Conservation (phyloP, 2,888 invertebrate species). For the Scaptomyza polygonia region DNA sequence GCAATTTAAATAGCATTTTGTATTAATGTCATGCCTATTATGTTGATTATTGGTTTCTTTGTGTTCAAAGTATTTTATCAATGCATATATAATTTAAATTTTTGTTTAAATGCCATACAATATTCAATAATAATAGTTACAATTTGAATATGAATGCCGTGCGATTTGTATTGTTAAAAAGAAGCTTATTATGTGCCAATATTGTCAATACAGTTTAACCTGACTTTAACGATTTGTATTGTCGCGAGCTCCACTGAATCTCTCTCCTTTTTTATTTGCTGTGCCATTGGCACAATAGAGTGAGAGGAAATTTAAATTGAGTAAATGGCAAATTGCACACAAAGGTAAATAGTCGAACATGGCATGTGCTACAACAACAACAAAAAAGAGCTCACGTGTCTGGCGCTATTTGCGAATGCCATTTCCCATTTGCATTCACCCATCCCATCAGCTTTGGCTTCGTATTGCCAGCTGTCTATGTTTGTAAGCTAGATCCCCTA, state of each 20-base stretch:
- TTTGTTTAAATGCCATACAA: constrained; percentile 10
- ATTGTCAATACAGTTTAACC: constrained; percentile 26
- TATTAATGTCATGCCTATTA: background rate
- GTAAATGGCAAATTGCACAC: constrained; percentile 74
- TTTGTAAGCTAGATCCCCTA: constrained; percentile 19
- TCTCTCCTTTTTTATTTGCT: background rate
- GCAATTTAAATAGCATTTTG: background rate
- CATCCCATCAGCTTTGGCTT: background rate
- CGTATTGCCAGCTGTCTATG: constrained; percentile 17
- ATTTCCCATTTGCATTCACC: background rate
- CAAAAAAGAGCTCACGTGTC: constrained; percentile 45
- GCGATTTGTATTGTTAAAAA: constrained; percentile 18
- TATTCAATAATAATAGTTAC: constrained; percentile 3
- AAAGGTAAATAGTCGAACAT: constrained; percentile 43
- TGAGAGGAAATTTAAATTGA: constrained; percentile 67
- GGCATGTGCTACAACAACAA: constrained; percentile 24
- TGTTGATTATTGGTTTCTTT: background rate
- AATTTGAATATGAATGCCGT: constrained; percentile 8
- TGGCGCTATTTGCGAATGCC: constrained; percentile 40
- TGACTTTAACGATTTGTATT: constrained; percentile 32
- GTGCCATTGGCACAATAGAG: constrained; percentile 34
- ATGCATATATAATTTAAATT: background rate
- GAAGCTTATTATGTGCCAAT: constrained; percentile 26
- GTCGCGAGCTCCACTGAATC: constrained; percentile 2
- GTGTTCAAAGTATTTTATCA: background rate